A percentile compares a stretch with the other conserved stretches of the same genome.
phyloP scores from a whole-genome alignment of 2,797 vertebrate species.

The Leontocebus nigricollis region DNA sequence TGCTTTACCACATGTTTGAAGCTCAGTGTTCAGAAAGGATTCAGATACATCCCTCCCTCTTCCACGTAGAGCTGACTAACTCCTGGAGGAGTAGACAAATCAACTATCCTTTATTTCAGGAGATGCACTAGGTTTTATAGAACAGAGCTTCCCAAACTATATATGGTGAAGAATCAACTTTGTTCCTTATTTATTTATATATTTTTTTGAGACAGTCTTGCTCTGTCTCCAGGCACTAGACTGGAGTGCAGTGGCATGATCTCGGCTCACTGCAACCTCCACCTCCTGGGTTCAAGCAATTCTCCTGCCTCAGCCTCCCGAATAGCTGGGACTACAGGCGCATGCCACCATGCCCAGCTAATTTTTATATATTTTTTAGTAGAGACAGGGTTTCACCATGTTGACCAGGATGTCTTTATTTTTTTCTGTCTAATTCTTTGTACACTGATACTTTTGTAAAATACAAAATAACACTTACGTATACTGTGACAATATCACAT shows the following conservation, averaged over 20 bases:
- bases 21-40: neutral
- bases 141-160: neutral
- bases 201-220: too few species aligned
- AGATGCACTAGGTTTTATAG: neutral
- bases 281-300: too few species aligned
- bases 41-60: neutral
- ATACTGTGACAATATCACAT: neutral
- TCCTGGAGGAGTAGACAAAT: neutral
- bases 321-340: too few species aligned
- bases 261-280: too few species aligned
- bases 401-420: too few species aligned
- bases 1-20: neutral
- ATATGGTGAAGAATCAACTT: neutral
- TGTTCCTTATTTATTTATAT: too few species aligned
- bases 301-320: too few species aligned
- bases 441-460: neutral
- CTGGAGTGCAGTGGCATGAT: too few species aligned
- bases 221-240: too few species aligned
- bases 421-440: neutral
- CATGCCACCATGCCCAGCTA: too few species aligned
- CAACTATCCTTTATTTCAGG: neutral
- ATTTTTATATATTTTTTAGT: too few species aligned
- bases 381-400: too few species aligned
- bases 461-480: neutral
- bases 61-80: neutral